phyloP scores from a whole-genome alignment of 2,113 vertebrate species.

The Neolamprologus brichardi region DNA sequence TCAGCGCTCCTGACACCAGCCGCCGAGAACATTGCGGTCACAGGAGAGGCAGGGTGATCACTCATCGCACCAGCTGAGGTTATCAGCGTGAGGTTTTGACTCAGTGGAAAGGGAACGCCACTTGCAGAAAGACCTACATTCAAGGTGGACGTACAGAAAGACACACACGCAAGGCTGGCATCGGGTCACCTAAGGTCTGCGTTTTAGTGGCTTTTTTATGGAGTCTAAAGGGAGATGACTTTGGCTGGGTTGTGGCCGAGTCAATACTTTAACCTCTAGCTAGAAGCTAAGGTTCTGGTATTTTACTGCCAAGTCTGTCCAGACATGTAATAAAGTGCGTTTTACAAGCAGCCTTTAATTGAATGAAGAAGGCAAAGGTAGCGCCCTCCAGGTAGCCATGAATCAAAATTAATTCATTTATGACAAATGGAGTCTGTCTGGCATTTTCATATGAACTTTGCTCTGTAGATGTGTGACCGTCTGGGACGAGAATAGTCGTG shows the following conservation, averaged over 20 bases:
- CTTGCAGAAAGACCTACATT: not conserved
- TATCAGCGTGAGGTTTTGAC: slow-evolving; percentile 5
- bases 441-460: slow-evolving; percentile 25
- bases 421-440: slow-evolving; percentile 35
- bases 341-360: slow-evolving; percentile 61
- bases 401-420: slow-evolving; percentile 60
- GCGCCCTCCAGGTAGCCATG: slow-evolving; percentile 47
- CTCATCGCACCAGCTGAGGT: not conserved
- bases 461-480: not conserved
- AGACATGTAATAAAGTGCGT: slow-evolving; percentile 54
- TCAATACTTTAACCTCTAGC: slow-evolving; percentile 24
- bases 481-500: slow-evolving; percentile 2
- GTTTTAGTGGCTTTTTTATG: slow-evolving; percentile 45
- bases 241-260: slow-evolving; percentile 5
- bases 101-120: not conserved
- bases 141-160: not conserved
- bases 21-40: slow-evolving; percentile 3
- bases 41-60: not conserved
- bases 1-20: slow-evolving; percentile 1
- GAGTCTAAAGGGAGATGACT: slow-evolving; percentile 27
- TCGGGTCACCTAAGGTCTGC: not conserved
- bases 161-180: not conserved
- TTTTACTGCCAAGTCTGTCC: slow-evolving; percentile 34
- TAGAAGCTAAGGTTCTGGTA: slow-evolving; percentile 7
- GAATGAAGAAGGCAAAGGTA: slow-evolving; percentile 39